A percentile compares a stretch with the other conserved stretches of the same genome.
phyloP scores from a whole-genome alignment of 2,797 vertebrate species.

The Melanotaenia parkinsoni region DNA sequence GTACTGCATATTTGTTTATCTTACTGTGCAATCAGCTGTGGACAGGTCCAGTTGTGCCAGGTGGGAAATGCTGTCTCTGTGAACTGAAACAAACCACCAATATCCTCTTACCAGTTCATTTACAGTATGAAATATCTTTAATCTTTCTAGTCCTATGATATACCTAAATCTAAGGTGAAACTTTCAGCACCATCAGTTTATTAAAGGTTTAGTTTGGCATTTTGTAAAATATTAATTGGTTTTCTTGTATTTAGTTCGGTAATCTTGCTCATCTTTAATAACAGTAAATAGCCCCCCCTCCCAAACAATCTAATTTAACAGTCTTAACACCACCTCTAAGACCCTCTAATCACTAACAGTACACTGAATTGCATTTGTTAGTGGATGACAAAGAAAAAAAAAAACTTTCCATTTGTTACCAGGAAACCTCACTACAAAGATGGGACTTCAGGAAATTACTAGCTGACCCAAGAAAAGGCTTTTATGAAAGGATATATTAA shows the following conservation, averaged over 20 bases:
- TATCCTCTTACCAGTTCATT: neutral
- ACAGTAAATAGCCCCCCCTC: too few species aligned
- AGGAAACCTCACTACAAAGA: neutral
- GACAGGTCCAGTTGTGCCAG: constrained; percentile 89
- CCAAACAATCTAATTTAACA: neutral
- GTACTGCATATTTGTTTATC: constrained; percentile 24
- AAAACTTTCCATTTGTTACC: neutral
- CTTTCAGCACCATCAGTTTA: neutral
- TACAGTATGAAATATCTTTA: neutral
- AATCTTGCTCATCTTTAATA: neutral
- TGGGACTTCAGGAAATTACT: neutral
- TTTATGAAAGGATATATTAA: neutral
- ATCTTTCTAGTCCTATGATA: neutral
- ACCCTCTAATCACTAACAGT: neutral
- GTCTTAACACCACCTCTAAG: neutral
- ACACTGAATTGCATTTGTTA: neutral
- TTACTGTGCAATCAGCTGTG: constrained; percentile 76
- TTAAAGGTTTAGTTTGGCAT: neutral
- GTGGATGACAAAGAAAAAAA: neutral
- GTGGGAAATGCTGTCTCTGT: constrained; percentile 83
- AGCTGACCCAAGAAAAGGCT: constrained; percentile 4
- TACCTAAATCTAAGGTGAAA: neutral
- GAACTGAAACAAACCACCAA: constrained; percentile 81
- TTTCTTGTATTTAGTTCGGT: neutral
- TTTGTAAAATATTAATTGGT: neutral